phyloP scores from a whole-genome alignment of 23 tunicate species.

The Oikopleura vanhoeffeni region DNA sequence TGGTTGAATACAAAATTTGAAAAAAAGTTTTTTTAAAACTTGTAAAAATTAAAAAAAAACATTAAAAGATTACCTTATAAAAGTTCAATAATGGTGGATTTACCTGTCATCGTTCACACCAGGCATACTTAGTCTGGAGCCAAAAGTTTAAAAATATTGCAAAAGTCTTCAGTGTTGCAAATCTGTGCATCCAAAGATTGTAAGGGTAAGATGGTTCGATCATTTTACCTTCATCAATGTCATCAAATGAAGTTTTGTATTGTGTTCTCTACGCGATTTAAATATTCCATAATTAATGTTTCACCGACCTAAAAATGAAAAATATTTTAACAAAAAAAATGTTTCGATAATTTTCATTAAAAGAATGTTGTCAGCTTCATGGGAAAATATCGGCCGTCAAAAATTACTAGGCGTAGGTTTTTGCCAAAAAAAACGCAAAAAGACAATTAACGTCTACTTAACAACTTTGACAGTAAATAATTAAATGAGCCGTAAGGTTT shows the following conservation, averaged over 20 bases:
- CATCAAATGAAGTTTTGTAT: neutral
- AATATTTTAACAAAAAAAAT: neutral
- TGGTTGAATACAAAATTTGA: too few relatives aligned
- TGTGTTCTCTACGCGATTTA: constrained; percentile 3
- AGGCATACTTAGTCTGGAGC: neutral
- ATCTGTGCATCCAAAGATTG: constrained; percentile 4
- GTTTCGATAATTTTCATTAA: too few relatives aligned
- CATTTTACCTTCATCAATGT: constrained; percentile 7
- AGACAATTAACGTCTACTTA: too few relatives aligned
- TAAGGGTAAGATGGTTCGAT: neutral
- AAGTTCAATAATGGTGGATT: too few relatives aligned
- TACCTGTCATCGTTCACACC: constrained; percentile 1
- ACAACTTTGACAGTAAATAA: neutral
- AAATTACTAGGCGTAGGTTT: too few relatives aligned
- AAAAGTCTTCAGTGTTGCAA: neutral
- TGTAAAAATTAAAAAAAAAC: too few relatives aligned
- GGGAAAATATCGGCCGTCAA: too few relatives aligned
- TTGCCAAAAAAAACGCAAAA: too few relatives aligned
- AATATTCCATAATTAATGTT: neutral
- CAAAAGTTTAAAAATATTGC: neutral
- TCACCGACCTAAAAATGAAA: neutral
- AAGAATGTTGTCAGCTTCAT: too few relatives aligned
- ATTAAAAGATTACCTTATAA: too few relatives aligned
- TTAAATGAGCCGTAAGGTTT: too few relatives aligned
- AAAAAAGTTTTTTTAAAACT: too few relatives aligned